Base-by-base conservation (phyloP, 1,140 invertebrate species). In the Euborellia annulipes region DNA sequence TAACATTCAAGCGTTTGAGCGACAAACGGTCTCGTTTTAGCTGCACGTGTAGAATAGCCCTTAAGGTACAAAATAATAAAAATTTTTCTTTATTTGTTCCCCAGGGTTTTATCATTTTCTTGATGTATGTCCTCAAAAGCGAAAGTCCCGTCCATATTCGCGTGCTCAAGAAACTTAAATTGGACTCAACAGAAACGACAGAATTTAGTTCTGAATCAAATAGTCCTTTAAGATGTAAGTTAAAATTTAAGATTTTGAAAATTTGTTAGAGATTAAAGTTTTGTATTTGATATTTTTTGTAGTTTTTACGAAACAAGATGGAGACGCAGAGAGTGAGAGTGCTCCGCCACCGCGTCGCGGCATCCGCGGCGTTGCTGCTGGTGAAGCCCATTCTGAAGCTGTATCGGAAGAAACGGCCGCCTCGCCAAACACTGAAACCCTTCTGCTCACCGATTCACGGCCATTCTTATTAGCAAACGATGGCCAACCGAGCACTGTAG, bases 151-250 rank as follows among this genome's bases (percentile, higher is more conserved):
- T 53, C 36, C 47, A 55, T 49, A 39, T 51, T 30, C 38, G 50
- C 43, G 22, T 55, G 36, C 22, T 56, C 45, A 46, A 54, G 50
- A 51, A 48, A 36, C 22, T 55, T 13, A 49, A 55, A 41, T 36
- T 54, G n/a, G 50, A 50, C 3, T 48, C 53, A 17, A 50, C 48
- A 8, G 52, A 55, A 22, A 54, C 55, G 27, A 36, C 32, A 4
- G 64, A 66, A 17, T 68, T 62, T 53, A 69, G 65, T 40, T 61
- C 61, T 2, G 58, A 59, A 30, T 59, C 66, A 43, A 68, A 66
- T 47, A 69, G 62, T 55, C 65, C 66, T 44, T 50, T 70, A 36
- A 68, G 59, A 55, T 67, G 68, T 70, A 58, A 63, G 66, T 64
- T 22, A 16, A 36, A 3, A 27, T 27, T 27, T 27, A 6, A 6